Percentiles rank a stretch among this genome's conserved stretches.
phyloP scores from a whole-genome alignment of 2,113 vertebrate genomes.

The Baryphthengus martii region DNA sequence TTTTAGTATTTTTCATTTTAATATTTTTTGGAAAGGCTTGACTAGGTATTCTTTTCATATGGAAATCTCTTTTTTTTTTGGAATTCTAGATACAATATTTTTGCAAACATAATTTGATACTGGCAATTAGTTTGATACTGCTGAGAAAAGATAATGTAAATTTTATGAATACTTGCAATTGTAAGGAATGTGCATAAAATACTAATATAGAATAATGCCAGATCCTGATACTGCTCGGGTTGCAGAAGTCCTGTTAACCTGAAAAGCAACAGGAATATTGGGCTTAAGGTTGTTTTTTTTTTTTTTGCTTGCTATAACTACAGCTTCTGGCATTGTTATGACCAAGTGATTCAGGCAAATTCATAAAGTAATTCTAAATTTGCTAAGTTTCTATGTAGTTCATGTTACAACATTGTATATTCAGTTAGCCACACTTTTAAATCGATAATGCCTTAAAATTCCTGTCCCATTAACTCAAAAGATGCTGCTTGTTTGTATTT shows the following conservation, averaged over 20 bases:
- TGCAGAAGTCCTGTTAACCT: background rate
- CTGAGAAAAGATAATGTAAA: slow-evolving; percentile 43
- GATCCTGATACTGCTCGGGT: background rate
- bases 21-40: background rate
- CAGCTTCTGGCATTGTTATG: background rate
- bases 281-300: background rate
- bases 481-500: background rate
- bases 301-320: background rate
- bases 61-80: background rate
- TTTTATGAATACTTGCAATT: slow-evolving; percentile 31
- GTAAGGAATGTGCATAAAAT: slow-evolving; percentile 46
- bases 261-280: background rate
- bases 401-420: background rate
- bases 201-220: slow-evolving; percentile 10
- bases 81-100: background rate
- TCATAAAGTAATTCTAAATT: background rate
- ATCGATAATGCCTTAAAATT: background rate
- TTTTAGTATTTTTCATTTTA: slow-evolving; percentile 5
- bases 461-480: background rate
- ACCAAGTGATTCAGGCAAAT: background rate
- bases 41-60: slow-evolving; percentile 1
- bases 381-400: background rate
- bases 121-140: slow-evolving; percentile 30
- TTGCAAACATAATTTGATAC: slow-evolving; percentile 13
- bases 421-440: background rate